Base-by-base conservation (phyloP, 2,113 vertebrate species). In the Oncorhynchus tshawytscha region DNA sequence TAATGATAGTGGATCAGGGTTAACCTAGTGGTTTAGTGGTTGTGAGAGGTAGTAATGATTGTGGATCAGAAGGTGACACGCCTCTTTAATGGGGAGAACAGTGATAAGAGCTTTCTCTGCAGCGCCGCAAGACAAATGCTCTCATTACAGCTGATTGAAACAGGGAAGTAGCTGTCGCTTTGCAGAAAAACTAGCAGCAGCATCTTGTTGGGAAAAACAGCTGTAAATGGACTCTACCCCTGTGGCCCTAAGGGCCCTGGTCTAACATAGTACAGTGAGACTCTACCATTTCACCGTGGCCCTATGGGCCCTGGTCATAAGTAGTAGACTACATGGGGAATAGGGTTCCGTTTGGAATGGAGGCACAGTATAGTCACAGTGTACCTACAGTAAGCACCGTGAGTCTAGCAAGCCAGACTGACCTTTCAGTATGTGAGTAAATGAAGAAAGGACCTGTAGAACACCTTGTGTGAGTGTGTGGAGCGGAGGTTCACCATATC, bases 91-190 rank as follows among this genome's bases (percentile, higher is more conserved):
- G 80, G 81, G 77, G 81, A 89, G 82, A 76, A 80, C 73, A 75
- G 76, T 87, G 81, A 90, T 86, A 89, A 89, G 82, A 80, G 75
- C 69, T 75, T 81, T 82, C 86, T 84, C 81, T 78, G 65, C 82
- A 81, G 71, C 45, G n/a, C 76, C 71, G 77, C 9, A 79, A 91
- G 90, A 92, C 83, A 85, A 88, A 91, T 88, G 60, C 80, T 82
- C 82, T 91, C 89, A 91, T 92, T 91, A 91, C 67, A 74, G 65
- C 71, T 75, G 73, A 85, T 74, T 82, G 82, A 90, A 84, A 86
- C 78, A 59, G 45, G 67, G 57, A 69, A 74, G 45, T 70, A 57
- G 11, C 67, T 77, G 69, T 24, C 75, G 77, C 78, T 90, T 85
- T 86, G 78, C 57, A 65, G 31, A 74, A 77, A 80, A 83, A 71